Evolutionary conservation across 1,140 invertebrate species (phyloP).

Genomic region (Triops longicaudatus): DNA sequence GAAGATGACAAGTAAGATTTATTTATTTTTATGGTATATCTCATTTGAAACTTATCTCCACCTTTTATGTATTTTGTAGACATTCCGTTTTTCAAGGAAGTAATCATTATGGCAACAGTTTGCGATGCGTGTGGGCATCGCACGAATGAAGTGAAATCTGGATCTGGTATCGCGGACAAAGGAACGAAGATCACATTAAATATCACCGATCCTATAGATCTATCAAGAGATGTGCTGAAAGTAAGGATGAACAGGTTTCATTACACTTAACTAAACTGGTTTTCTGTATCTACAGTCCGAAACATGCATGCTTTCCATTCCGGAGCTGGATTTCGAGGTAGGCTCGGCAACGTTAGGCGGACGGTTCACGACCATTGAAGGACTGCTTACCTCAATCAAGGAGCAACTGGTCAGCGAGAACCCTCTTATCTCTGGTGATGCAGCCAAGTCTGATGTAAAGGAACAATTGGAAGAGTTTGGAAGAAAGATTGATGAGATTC

Average conservation of each 20-base stretch:
- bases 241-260: constrained; percentile 41
- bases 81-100: constrained; percentile 95
- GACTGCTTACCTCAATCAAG: constrained; percentile 56
- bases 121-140: constrained; percentile 84
- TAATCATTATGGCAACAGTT: constrained; percentile 90
- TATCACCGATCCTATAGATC: constrained; percentile 64
- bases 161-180: constrained; percentile 74
- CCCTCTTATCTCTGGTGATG: constrained; percentile 65
- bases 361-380: constrained; percentile 93
- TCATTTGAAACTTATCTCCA: not conserved
- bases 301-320: constrained; percentile 76
- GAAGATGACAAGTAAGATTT: constrained; percentile 76
- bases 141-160: constrained; percentile 93
- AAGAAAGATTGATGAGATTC: constrained; percentile 55
- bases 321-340: constrained; percentile 81
- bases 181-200: constrained; percentile 71
- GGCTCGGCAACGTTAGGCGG: constrained; percentile 78
- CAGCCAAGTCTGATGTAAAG: constrained; percentile 45
- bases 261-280: constrained; percentile 6
- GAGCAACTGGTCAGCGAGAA: constrained; percentile 58
- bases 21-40: constrained; percentile 12
- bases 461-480: constrained; percentile 55
- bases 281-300: constrained; percentile 61
- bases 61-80: constrained; percentile 46
- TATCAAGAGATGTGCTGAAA: constrained; percentile 88